A percentile compares a stretch with the other conserved stretches of the same genome.
Evolutionary conservation across 2,113 vertebrate genomes (phyloP).

Genomic region (Hipposideros armiger): DNA sequence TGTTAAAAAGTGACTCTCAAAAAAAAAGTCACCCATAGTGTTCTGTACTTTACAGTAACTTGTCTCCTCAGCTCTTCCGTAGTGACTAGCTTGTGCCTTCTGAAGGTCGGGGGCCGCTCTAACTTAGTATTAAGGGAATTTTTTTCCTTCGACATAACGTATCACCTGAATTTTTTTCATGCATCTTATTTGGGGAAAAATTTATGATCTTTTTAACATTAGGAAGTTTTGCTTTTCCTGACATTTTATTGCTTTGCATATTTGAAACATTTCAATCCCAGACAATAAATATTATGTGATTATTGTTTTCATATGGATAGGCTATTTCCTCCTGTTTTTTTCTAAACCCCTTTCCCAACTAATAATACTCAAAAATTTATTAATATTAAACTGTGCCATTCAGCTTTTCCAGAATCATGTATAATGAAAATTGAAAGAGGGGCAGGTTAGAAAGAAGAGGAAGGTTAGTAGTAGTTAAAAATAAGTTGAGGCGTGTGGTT

Average conservation of each 20-base stretch:
- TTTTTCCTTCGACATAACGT: slow-evolving; percentile 79
- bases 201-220: slow-evolving; percentile 89
- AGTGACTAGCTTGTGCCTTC: slow-evolving; percentile 85
- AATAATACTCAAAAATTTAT: slow-evolving; percentile 87
- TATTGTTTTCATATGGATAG: slow-evolving; percentile 92
- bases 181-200: slow-evolving; percentile 84
- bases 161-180: slow-evolving; percentile 81
- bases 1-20: not conserved
- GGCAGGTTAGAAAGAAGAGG: slow-evolving; percentile 23
- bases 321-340: slow-evolving; percentile 86
- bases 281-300: slow-evolving; percentile 92
- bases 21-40: no score
- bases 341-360: slow-evolving; percentile 83
- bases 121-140: slow-evolving; percentile 68
- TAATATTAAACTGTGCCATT: slow-evolving; percentile 77
- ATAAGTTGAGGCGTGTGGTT: slow-evolving; percentile 62
- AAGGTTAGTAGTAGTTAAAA: slow-evolving; percentile 23
- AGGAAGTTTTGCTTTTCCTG: slow-evolving; percentile 90
- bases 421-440: slow-evolving; percentile 56
- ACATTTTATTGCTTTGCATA: slow-evolving; percentile 89
- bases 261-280: slow-evolving; percentile 91
- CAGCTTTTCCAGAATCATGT: slow-evolving; percentile 68
- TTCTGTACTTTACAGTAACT: slow-evolving; percentile 28
- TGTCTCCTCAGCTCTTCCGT: slow-evolving; percentile 78
- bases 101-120: slow-evolving; percentile 83